Base-by-base conservation (phyloP, 2,113 vertebrate genomes). In the Colius striatus region DNA sequence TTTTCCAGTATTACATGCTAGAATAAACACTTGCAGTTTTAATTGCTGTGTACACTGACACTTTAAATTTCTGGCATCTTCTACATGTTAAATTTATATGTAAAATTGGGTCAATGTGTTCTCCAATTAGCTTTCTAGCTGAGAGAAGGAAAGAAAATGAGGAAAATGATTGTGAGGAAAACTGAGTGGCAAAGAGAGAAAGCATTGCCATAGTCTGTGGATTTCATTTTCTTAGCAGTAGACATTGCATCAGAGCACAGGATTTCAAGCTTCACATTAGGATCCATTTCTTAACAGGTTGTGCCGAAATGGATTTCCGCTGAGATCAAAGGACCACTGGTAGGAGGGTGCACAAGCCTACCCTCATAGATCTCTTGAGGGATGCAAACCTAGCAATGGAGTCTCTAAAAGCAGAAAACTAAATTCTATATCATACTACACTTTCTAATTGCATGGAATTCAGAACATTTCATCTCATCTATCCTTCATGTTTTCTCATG, bases 241-340 rank as follows among this genome's bases (percentile, higher is more conserved):
- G 53, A 20, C 4, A 5, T 57, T 57, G 26, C n/a, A 60, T 3
- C 0, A 4, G 22, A 30, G 16, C 43, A 82, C 20, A 51, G 11
- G 19, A 63, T 5, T 62, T 27, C 76, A 38, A 21, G 21, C 19
- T 77, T 58, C 25, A 16, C 25, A 10, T 12, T 29, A 43, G 45
- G 12, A 23, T 14, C 13, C 7, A 34, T 76, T 70, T 54, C 47
- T n/a, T 25, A 48, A 43, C 9, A 50, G 47, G 3, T 17, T 38
- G 9, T 60, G 10, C n/a, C 55, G 63, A n/a, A 26, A 27, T 5
- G 4, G 16, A 38, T 87, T 87, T 82, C 30, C 9, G 9, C 19
- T 70, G 61, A 53, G 5, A 16, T 36, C 13, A 57, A 71, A 73
- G 25, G 17, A 47, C 36, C 6, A 4, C 22, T 58, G 19, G n/a